A percentile compares a stretch with the other conserved stretches of the same genome.
phyloP scores from a whole-genome alignment of 2,797 vertebrate genomes.

The Pachyuromys duprasi region DNA sequence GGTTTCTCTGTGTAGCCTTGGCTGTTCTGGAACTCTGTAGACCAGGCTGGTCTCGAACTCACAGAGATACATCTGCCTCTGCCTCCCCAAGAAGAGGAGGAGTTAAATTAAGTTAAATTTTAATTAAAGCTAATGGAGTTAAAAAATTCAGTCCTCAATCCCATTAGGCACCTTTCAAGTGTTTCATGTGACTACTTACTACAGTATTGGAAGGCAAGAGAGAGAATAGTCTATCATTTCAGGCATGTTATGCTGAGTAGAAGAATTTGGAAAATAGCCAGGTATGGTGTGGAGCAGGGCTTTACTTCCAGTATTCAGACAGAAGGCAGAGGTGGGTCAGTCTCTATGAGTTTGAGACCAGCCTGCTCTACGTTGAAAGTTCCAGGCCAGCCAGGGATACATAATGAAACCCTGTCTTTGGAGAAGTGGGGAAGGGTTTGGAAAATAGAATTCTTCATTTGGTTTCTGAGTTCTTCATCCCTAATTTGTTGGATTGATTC shows the following conservation, averaged over 20 bases:
- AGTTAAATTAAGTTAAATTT: not conserved
- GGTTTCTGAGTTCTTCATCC: slow-evolving; percentile 23
- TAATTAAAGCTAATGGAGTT: not conserved
- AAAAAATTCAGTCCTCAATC: not conserved
- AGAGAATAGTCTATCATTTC: not conserved
- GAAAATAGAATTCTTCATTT: slow-evolving; percentile 40
- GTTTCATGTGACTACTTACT: not conserved
- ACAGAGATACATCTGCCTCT: no score
- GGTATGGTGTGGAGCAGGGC: not conserved
- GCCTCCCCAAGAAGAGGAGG: no score
- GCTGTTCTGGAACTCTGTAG: no score
- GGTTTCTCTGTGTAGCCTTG: no score
- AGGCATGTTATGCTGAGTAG: not conserved
- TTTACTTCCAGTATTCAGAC: not conserved
- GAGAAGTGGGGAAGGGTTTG: not conserved
- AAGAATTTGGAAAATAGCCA: slow-evolving; percentile 37
- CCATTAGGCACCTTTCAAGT: slow-evolving; percentile 17
- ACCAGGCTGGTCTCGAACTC: no score
- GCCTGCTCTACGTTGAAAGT: not conserved
- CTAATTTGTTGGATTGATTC: slow-evolving; percentile 10
- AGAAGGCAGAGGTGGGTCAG: not conserved
- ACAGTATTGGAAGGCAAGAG: not conserved
- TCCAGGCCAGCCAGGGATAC: not conserved
- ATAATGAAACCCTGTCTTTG: not conserved
- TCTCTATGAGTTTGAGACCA: not conserved